Percentiles rank a stretch among this genome's conserved stretches.
These are phyloP conservation scores for Promerops cafer DNA, from an alignment of 2,113 vertebrate genomes.

Conservation along the genomic window DNA sequence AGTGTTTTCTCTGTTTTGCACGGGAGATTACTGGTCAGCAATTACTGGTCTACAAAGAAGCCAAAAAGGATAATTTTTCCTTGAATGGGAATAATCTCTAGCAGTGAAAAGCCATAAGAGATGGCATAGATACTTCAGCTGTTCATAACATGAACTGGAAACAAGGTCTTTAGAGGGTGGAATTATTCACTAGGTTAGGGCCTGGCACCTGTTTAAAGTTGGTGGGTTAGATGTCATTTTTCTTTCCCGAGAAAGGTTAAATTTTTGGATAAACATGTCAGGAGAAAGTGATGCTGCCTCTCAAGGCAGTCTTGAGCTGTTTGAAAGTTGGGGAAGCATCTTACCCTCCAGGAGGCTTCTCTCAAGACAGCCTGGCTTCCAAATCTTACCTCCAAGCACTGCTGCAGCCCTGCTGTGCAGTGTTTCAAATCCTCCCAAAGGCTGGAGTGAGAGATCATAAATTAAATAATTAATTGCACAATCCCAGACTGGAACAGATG, in stretches of 20 bases:
- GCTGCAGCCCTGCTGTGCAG: neutral
- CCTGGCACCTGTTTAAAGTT: neutral
- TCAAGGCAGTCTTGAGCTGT: neutral
- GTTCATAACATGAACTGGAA: neutral
- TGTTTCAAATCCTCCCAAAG: neutral
- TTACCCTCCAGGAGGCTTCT: neutral
- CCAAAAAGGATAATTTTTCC: neutral
- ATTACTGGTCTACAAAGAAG: neutral
- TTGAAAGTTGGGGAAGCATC: neutral
- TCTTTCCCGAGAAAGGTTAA: neutral
- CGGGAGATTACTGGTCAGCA: neutral
- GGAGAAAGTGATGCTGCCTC: neutral
- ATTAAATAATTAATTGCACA: neutral
- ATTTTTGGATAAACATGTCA: neutral
- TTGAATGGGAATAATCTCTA: neutral
- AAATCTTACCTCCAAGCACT: neutral
- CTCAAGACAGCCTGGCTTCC: neutral
- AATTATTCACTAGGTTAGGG: neutral
- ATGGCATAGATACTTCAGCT: neutral
- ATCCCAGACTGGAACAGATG: neutral
- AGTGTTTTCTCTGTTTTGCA: neutral
- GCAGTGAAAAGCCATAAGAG: neutral
- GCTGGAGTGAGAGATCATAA: neutral
- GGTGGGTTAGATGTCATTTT: neutral
- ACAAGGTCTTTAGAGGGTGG: neutral